Evolutionary conservation across 2,113 vertebrate genomes (phyloP).

Genomic region (Ictidomys tridecemlineatus): DNA sequence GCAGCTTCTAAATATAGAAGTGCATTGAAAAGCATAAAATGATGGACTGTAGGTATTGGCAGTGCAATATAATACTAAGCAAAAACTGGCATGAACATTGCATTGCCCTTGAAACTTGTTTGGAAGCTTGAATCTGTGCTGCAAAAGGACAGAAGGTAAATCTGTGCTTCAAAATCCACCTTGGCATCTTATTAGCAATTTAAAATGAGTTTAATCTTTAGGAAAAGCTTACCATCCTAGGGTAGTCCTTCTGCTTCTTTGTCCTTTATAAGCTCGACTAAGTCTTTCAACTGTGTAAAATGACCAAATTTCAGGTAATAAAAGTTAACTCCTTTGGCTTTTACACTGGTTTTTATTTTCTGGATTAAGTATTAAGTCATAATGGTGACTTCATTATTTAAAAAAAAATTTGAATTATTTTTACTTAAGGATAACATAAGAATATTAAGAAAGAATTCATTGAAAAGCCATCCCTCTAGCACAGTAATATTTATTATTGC

Average conservation of each 20-base stretch:
- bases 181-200: slow-evolving; percentile 29
- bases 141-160: slow-evolving; percentile 27
- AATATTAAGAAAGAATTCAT: not conserved
- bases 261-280: slow-evolving; percentile 50
- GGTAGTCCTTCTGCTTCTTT: not conserved
- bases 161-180: not conserved
- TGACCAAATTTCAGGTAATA: slow-evolving; percentile 10
- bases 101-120: slow-evolving; percentile 45
- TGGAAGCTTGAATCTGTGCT: not conserved
- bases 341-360: not conserved
- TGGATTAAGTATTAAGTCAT: not conserved
- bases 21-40: slow-evolving; percentile 62
- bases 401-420: slow-evolving; percentile 22
- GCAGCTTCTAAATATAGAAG: slow-evolving; percentile 65
- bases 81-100: slow-evolving; percentile 1
- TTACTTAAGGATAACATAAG: slow-evolving; percentile 27
- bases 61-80: not conserved
- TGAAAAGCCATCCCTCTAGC: not conserved
- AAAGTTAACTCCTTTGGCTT: not conserved
- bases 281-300: not conserved
- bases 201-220: slow-evolving; percentile 62
- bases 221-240: slow-evolving; percentile 6
- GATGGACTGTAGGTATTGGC: not conserved
- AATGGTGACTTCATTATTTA: not conserved
- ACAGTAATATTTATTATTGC: not conserved